Evolutionary conservation across 2,888 invertebrate genomes (phyloP).

Genomic region (Plagiodera versicolora): DNA sequence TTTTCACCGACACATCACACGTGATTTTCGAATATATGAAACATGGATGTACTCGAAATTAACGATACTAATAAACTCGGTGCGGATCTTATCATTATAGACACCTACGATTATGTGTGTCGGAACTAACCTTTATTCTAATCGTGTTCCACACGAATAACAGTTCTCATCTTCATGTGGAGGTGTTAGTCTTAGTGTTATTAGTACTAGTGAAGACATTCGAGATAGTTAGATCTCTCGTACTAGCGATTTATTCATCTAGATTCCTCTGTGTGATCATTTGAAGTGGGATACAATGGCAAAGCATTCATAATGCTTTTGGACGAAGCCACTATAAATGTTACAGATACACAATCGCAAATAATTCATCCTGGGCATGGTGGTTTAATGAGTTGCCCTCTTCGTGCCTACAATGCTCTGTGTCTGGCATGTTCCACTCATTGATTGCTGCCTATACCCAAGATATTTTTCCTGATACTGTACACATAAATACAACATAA

Average conservation of each 20-base stretch:
- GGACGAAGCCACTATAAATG: too few relatives aligned
- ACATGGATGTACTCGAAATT: slow-evolving; percentile 8
- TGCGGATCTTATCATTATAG: slow-evolving; percentile 6
- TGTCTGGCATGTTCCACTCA: too few relatives aligned
- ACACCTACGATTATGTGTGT: slow-evolving; percentile 15
- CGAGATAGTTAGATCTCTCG: not conserved
- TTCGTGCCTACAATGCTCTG: too few relatives aligned
- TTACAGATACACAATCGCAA: too few relatives aligned
- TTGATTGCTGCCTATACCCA: too few relatives aligned
- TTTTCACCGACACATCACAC: not conserved
- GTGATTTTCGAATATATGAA: slow-evolving; percentile 9
- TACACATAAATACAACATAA: too few relatives aligned
- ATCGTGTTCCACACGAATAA: slow-evolving; percentile 9
- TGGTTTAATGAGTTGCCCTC: too few relatives aligned
- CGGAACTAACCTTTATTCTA: slow-evolving; percentile 6
- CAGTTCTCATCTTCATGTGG: slow-evolving; percentile 6
- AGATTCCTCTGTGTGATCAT: not conserved
- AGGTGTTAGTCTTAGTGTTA: slow-evolving; percentile 7
- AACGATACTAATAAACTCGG: slow-evolving; percentile 8
- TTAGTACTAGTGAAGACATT: slow-evolving; percentile 12
- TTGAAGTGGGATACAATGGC: too few relatives aligned
- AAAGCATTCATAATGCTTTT: too few relatives aligned
- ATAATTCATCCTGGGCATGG: too few relatives aligned
- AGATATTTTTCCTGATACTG: too few relatives aligned
- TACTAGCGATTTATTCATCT: not conserved